phyloP scores from a whole-genome alignment of 1,140 invertebrate species.

The Harlomillsia oculata region DNA sequence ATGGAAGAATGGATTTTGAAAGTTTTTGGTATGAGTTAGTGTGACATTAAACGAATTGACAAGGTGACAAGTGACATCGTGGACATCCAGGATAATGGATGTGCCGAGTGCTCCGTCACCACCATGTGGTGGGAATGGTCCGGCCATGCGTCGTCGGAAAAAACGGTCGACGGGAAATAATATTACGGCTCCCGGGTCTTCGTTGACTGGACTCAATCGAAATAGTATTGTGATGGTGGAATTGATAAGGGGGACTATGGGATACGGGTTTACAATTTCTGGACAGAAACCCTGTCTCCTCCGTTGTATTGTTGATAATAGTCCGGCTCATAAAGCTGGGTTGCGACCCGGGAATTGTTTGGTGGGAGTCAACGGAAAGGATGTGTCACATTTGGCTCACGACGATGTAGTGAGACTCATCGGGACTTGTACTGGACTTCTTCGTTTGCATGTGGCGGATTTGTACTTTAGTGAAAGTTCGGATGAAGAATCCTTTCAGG shows the following conservation, averaged over 20 bases:
- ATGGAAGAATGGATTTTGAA: too few species aligned
- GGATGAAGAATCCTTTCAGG: conserved; percentile 55
- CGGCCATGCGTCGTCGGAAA: conserved; percentile 24
- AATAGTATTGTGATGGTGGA: conserved; percentile 67
- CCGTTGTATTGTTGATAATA: conserved; percentile 73
- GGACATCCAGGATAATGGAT: too few species aligned
- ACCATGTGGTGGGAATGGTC: too few species aligned
- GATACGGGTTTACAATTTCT: conserved; percentile 88
- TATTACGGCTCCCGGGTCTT: conserved; percentile 20
- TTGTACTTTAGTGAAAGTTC: conserved; percentile 70
- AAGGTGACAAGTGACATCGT: too few species aligned
- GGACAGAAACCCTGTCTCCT: conserved; percentile 82
- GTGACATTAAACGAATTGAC: too few species aligned
- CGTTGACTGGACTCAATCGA: conserved; percentile 29
- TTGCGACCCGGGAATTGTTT: conserved; percentile 82
- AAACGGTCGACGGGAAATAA: conserved; percentile 26
- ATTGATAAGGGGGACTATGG: conserved; percentile 67
- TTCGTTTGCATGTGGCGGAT: conserved; percentile 75
- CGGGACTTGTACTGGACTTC: conserved; percentile 65
- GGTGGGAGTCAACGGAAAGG: conserved; percentile 79
- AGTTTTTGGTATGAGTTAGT: too few species aligned
- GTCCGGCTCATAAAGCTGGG: conserved; percentile 73
- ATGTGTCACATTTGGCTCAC: conserved; percentile 77
- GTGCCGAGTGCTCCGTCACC: conserved; percentile 20
- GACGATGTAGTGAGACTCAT: conserved; percentile 86